phyloP scores from a whole-genome alignment of 2,888 invertebrate genomes.

The Agrotis segetum region DNA sequence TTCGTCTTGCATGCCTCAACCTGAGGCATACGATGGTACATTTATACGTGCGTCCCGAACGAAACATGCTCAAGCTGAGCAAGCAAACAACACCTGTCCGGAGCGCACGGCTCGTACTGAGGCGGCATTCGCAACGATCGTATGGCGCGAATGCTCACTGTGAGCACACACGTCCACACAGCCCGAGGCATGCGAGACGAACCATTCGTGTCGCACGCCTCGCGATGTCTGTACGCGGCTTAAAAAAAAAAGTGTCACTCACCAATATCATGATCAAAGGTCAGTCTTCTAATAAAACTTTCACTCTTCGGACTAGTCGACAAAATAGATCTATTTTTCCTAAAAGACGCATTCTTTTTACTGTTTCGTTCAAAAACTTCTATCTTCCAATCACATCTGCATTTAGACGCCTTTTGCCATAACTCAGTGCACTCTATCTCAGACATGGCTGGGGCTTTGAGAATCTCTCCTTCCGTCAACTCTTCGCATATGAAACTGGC shows the following conservation, averaged over 20 bases:
- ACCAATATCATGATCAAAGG: constrained; percentile 88
- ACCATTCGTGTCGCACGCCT: too few relatives aligned
- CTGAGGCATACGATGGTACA: too few relatives aligned
- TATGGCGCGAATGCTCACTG: too few relatives aligned
- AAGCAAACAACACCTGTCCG: too few relatives aligned
- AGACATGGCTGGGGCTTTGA: constrained; percentile 88
- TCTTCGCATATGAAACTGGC: constrained; percentile 86
- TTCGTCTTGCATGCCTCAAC: too few relatives aligned
- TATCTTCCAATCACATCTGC: constrained; percentile 92
- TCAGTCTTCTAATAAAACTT: constrained; percentile 83
- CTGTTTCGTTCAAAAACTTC: constrained; percentile 88
- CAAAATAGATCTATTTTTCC: constrained; percentile 88
- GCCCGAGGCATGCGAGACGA: too few relatives aligned
- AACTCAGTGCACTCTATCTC: constrained; percentile 91
- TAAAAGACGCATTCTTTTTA: constrained; percentile 88
- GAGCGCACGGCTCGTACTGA: too few relatives aligned
- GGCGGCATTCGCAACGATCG: too few relatives aligned
- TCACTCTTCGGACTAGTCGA: constrained; percentile 86
- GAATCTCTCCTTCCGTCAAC: constrained; percentile 77
- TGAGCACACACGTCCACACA: too few relatives aligned
- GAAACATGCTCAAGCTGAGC: too few relatives aligned
- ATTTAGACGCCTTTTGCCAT: constrained; percentile 91
- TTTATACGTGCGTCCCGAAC: too few relatives aligned
- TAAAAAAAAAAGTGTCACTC: constrained; percentile 60
- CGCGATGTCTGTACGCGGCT: too few relatives aligned